Evolutionary conservation across 1,140 invertebrate species (phyloP).

Genomic region (Rhyacophila brunnea): DNA sequence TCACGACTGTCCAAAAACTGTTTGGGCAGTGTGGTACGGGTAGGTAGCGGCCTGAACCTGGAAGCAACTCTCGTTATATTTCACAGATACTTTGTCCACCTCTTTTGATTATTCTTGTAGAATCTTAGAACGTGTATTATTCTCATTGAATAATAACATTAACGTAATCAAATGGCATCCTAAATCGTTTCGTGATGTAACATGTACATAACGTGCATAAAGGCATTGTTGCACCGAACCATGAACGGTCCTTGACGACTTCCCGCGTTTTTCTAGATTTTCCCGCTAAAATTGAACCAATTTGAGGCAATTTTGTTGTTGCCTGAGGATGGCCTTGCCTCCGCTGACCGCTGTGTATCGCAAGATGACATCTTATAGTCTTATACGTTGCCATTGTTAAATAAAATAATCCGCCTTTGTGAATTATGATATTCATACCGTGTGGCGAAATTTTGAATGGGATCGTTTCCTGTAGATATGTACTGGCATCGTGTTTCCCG

Average conservation of each 20-base stretch:
- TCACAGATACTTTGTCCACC: no score
- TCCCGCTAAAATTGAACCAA: constrained; percentile 16
- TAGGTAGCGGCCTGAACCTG: no score
- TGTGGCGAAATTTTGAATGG: not conserved
- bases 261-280: not conserved
- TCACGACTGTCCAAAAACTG: no score
- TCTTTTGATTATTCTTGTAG: no score
- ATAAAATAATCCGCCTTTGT: not conserved
- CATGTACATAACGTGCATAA: not conserved
- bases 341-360: constrained; percentile 3
- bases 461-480: not conserved
- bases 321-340: no score
- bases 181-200: constrained; percentile 6
- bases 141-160: no score
- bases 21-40: no score
- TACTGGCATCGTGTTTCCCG: not conserved
- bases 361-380: not conserved
- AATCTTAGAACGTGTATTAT: no score
- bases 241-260: constrained; percentile 18
- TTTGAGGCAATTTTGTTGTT: constrained; percentile 15
- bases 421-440: not conserved
- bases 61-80: no score
- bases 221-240: constrained; percentile 11
- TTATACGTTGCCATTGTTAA: not conserved
- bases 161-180: no score